Evolutionary conservation across 2,113 vertebrate genomes (phyloP).

Genomic region (Ibidorhyncha struthersii): DNA sequence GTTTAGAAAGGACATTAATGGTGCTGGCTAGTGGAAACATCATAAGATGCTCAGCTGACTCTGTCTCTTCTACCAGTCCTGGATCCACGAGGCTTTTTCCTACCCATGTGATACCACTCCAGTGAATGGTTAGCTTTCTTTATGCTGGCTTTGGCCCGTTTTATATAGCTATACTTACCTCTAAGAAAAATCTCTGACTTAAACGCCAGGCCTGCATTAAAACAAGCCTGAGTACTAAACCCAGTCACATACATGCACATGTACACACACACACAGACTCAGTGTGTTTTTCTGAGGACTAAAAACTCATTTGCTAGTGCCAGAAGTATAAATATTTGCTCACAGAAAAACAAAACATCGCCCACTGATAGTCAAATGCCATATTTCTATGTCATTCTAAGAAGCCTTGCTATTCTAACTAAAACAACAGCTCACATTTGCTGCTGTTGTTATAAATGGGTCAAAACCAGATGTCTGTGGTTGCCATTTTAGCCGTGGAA

Average conservation of each 20-base stretch:
- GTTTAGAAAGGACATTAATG: not conserved
- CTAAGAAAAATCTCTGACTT: not conserved
- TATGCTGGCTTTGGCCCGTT: not conserved
- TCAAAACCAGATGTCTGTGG: slow-evolving; percentile 49
- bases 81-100: not conserved
- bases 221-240: not conserved
- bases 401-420: not conserved
- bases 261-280: not conserved
- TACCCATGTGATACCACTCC: not conserved
- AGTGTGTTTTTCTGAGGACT: not conserved
- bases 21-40: not conserved
- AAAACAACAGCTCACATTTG: not conserved
- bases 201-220: not conserved
- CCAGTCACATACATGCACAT: accelerated
- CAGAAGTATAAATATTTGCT: not conserved
- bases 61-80: not conserved
- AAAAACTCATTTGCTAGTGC: not conserved
- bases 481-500: slow-evolving; percentile 47
- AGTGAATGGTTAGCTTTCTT: not conserved
- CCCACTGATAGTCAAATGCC: not conserved
- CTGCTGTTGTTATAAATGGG: not conserved
- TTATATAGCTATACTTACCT: not conserved
- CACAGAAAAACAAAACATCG: not conserved
- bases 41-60: not conserved
- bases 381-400: not conserved